Percentiles rank a stretch among this genome's conserved stretches.
These are phyloP conservation scores for Griposia aprilina DNA, from an alignment of 2,888 invertebrate species.

Conservation along the genomic window DNA sequence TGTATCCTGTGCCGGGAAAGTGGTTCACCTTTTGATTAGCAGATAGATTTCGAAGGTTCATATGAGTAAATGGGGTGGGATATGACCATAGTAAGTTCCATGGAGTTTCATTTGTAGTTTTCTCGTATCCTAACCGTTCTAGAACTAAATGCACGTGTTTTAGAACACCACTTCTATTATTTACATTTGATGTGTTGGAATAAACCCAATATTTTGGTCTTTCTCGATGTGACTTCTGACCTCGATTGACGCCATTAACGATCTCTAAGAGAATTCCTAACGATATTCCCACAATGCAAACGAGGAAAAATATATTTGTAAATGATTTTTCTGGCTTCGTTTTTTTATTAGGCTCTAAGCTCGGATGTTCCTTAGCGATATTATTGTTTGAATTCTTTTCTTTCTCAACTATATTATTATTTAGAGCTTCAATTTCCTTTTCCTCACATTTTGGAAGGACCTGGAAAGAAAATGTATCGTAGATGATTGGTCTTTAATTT, in stretches of 20 bases:
- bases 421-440: constrained; percentile 49
- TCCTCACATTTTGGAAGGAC: constrained; percentile 27
- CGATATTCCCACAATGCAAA: constrained; percentile 82
- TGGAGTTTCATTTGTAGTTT: constrained; percentile 88
- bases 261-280: constrained; percentile 81
- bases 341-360: constrained; percentile 32
- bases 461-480: constrained; percentile 60
- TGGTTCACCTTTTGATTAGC: constrained; percentile 96
- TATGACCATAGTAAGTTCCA: constrained; percentile 99
- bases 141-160: constrained; percentile 96
- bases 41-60: constrained; percentile 90
- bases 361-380: constrained; percentile 46
- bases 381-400: constrained; percentile 28
- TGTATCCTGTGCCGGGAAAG: constrained; percentile 97
- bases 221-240: constrained; percentile 61
- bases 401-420: constrained; percentile 37
- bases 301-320: constrained; percentile 76
- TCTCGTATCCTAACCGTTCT: constrained; percentile 93
- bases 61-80: constrained; percentile 95
- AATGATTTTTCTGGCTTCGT: constrained; percentile 61
- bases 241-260: constrained; percentile 76
- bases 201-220: constrained; percentile 90
- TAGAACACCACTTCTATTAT: constrained; percentile 92
- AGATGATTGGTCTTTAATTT: background rate
- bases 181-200: constrained; percentile 88